Percentiles rank a stretch among this genome's conserved stretches.
Conservation (phyloP, 2,113 vertebrate genomes). For the Nesospiza acunhae region DNA sequence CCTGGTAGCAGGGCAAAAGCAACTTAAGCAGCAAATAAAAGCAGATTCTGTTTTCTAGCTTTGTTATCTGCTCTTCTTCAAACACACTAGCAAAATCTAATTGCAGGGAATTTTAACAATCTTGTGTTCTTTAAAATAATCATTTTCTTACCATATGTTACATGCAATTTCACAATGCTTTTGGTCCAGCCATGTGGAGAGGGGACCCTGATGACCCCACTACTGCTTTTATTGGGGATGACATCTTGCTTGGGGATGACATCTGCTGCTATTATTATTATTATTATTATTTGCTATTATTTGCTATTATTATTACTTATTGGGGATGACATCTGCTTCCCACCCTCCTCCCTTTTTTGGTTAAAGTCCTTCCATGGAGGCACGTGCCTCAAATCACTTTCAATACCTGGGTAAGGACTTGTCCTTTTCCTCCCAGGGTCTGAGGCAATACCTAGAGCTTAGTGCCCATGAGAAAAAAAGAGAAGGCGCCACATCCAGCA, state of each 20-base stretch:
- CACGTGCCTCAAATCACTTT: background rate
- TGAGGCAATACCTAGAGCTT: background rate
- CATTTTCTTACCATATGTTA: background rate
- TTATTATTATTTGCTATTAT: too few relatives aligned
- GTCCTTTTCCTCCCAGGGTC: background rate
- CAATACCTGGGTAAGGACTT: background rate
- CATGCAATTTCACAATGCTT: background rate
- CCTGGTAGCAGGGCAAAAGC: background rate
- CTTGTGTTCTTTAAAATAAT: background rate
- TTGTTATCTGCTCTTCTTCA: background rate
- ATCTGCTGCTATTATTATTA: too few relatives aligned
- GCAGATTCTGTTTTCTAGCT: background rate
- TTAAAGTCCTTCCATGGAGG: background rate
- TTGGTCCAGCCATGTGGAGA: background rate
- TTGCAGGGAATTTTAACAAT: background rate
- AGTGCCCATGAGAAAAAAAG: background rate
- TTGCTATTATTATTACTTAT: background rate
- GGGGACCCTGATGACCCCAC: background rate
- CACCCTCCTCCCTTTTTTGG: background rate
- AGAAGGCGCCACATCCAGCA: background rate
- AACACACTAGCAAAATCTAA: background rate
- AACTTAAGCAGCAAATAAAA: conserved; percentile 6
- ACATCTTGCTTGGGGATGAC: background rate
- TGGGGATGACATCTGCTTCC: background rate
- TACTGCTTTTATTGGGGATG: background rate